Evolutionary conservation across 2,113 vertebrate genomes (phyloP).

Genomic region (Silurus glanis): DNA sequence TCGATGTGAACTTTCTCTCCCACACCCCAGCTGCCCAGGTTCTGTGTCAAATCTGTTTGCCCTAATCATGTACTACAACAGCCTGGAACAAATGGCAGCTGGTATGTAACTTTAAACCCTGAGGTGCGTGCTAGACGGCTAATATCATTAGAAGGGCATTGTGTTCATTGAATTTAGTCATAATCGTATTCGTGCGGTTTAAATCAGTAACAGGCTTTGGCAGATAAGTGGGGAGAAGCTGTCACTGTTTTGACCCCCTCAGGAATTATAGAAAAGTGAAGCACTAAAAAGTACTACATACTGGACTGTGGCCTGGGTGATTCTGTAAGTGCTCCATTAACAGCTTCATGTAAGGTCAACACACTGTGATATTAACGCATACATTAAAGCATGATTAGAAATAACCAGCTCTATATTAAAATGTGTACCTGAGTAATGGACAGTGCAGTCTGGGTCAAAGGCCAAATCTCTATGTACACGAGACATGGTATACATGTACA

Average conservation of each 20-base stretch:
- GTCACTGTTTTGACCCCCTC: slow-evolving; percentile 5
- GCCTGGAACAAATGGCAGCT: slow-evolving; percentile 53
- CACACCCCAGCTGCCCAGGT: slow-evolving; percentile 10
- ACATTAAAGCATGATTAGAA: neutral
- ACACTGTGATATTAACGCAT: neutral
- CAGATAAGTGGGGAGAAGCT: neutral
- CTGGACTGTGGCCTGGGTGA: neutral
- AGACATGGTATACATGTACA: no score
- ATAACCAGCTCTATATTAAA: slow-evolving; percentile 6
- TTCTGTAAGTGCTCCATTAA: neutral
- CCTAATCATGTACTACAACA: slow-evolving; percentile 45
- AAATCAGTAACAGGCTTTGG: slow-evolving; percentile 25
- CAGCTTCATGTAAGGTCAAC: neutral
- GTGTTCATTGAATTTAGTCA: slow-evolving; percentile 45
- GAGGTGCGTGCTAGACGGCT: slow-evolving; percentile 25
- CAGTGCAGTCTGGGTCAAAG: neutral
- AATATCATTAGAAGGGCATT: slow-evolving; percentile 36
- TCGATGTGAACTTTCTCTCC: neutral
- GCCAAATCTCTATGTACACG: no score
- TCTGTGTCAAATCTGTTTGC: slow-evolving; percentile 49
- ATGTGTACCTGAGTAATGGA: neutral
- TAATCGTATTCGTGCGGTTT: slow-evolving; percentile 44
- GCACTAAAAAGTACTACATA: neutral
- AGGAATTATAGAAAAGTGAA: neutral
- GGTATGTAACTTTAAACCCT: slow-evolving; percentile 51